Conservation (phyloP, 2,888 invertebrate species). For the Eupeodes latifasciatus region DNA sequence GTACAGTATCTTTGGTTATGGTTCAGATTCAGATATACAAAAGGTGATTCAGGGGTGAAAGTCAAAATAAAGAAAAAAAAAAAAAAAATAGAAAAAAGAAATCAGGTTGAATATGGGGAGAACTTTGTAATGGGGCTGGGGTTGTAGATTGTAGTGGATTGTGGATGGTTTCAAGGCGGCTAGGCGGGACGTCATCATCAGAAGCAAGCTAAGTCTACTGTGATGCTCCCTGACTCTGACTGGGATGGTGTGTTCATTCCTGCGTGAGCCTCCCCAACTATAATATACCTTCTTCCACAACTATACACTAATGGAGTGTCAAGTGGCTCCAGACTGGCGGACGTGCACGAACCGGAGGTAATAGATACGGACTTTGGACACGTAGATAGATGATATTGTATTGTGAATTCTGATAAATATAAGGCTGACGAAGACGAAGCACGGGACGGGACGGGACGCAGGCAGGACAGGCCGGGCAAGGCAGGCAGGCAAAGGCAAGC, state of each 20-base stretch:
- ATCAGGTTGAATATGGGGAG: constrained; percentile 56
- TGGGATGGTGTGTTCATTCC: constrained; percentile 64
- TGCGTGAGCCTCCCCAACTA: constrained; percentile 74
- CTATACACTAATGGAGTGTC: constrained; percentile 72
- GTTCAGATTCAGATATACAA: constrained; percentile 62
- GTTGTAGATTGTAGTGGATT: neutral
- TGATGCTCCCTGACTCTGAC: constrained; percentile 27
- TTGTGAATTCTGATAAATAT: constrained; percentile 54
- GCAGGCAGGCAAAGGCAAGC: no score
- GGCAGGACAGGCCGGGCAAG: no score
- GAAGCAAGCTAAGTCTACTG: constrained; percentile 40
- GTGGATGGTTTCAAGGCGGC: no score
- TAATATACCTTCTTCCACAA: neutral
- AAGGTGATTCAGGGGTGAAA: constrained; percentile 68
- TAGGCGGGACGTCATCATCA: constrained; percentile 23
- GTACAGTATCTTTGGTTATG: constrained; percentile 68
- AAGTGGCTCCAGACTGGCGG: constrained; percentile 77
- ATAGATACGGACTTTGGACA: constrained; percentile 74
- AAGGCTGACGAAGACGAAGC: neutral
- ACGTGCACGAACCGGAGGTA: constrained; percentile 73
- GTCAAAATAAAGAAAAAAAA: no score
- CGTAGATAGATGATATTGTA: constrained; percentile 75
- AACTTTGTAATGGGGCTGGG: neutral
- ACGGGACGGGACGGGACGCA: no score
- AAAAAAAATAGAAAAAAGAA: constrained; percentile 25